Percentiles rank a stretch among this genome's conserved stretches.
Evolutionary conservation across 2,797 vertebrate species (phyloP).

Genomic region (Limosa lapponica): DNA sequence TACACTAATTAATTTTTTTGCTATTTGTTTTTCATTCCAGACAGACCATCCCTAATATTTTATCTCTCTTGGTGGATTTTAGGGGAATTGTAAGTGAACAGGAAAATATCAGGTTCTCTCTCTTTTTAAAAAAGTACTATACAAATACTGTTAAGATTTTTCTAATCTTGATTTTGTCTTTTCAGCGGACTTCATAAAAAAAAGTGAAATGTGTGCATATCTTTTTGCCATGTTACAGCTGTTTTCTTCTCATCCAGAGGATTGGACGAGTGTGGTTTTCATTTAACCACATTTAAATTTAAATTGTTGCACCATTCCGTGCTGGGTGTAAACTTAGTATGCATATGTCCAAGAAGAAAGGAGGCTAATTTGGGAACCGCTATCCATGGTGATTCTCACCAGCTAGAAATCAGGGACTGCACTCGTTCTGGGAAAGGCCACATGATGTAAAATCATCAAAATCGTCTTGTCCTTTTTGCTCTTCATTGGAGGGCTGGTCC

Average conservation of each 20-base stretch:
- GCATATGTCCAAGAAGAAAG: constrained; percentile 14
- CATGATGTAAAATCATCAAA: not conserved
- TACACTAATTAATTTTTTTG: not conserved
- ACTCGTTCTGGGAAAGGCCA: not conserved
- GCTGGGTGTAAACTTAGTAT: not conserved
- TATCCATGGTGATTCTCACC: constrained; percentile 6
- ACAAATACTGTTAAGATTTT: not conserved
- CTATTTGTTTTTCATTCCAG: constrained; percentile 47
- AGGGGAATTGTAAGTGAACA: not conserved
- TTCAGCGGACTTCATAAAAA: not conserved
- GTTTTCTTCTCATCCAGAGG: not conserved
- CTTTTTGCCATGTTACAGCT: not conserved
- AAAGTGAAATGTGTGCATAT: not conserved
- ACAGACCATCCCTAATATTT: constrained; percentile 6
- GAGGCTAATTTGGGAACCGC: not conserved
- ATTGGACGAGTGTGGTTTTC: not conserved
- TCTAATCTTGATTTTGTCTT: not conserved
- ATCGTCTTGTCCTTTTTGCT: not conserved
- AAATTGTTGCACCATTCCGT: not conserved
- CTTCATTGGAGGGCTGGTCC: not conserved
- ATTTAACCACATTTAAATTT: constrained; percentile 39
- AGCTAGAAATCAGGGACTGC: not conserved
- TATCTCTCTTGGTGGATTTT: not conserved
- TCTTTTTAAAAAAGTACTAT: not conserved
- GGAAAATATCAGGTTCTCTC: not conserved